Percentiles rank a stretch among this genome's conserved stretches.
Conservation (phyloP, 2,888 invertebrate genomes). For the Drosophila neutralis region DNA sequence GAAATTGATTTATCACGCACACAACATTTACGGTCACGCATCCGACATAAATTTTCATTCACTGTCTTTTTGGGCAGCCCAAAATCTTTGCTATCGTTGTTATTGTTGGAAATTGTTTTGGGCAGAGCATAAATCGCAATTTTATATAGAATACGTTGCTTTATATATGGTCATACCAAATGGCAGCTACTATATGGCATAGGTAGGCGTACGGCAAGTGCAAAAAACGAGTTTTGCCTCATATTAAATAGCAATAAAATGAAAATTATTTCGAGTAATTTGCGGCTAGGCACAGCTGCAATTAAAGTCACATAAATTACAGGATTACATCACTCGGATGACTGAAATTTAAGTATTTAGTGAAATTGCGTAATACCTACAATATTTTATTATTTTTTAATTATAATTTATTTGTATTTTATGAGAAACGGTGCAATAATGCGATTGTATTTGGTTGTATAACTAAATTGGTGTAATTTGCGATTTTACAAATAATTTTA, state of each 20-base stretch:
- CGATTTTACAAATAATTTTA: not conserved
- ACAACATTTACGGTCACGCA: conserved; percentile 77
- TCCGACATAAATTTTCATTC: conserved; percentile 77
- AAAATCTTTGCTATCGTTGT: conserved; percentile 37
- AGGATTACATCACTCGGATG: conserved; percentile 1
- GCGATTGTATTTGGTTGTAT: not conserved
- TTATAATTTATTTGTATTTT: not conserved
- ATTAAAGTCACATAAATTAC: conserved; percentile 39
- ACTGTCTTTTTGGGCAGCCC: conserved; percentile 67
- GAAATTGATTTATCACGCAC: conserved; percentile 78
- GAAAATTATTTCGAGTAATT: conserved; percentile 37
- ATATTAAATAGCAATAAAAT: conserved; percentile 48
- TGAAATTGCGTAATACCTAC: not conserved
- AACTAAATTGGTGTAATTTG: not conserved
- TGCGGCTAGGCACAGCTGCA: conserved; percentile 40
- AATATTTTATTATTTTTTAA: conserved; percentile 12
- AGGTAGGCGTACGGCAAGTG: not conserved
- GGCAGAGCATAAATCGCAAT: conserved; percentile 65
- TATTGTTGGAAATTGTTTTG: conserved; percentile 67
- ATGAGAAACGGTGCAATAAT: not conserved
- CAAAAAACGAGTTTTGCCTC: conserved; percentile 13
- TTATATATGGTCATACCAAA: conserved; percentile 10
- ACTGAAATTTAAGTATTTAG: conserved; percentile 13
- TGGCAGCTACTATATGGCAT: conserved; percentile 22
- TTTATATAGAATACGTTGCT: conserved; percentile 49